A percentile compares a stretch with the other conserved stretches of the same genome.
Evolutionary conservation across 2,888 invertebrate genomes (phyloP).

Genomic region (Pyrrhia umbra): DNA sequence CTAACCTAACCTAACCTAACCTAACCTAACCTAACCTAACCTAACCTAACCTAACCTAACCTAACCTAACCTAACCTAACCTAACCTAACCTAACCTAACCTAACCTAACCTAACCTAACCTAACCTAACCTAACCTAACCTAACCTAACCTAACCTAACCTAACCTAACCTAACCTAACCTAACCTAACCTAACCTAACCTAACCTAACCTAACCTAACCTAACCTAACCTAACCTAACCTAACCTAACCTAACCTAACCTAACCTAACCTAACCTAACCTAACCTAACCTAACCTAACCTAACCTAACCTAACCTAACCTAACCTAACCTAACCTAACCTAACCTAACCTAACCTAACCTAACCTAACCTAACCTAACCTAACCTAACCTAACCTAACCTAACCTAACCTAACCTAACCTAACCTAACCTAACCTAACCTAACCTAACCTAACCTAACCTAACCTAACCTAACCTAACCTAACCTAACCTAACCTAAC

Average conservation of each 20-base stretch:
- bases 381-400: conserved; percentile 14
- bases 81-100: conserved; percentile 20
- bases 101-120: conserved; percentile 17
- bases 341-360: conserved; percentile 44
- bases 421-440: conserved; percentile 48
- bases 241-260: conserved; percentile 43
- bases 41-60: conserved; percentile 17
- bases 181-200: no score
- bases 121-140: conserved; percentile 18
- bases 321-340: conserved; percentile 37
- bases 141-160: neutral
- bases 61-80: conserved; percentile 23
- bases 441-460: conserved; percentile 55
- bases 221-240: conserved; percentile 19
- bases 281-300: conserved; percentile 38
- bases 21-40: conserved; percentile 21
- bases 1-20: conserved; percentile 18
- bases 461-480: conserved; percentile 58
- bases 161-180: no score
- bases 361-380: conserved; percentile 26
- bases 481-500: conserved; percentile 48
- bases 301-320: conserved; percentile 31
- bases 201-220: no score
- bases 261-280: conserved; percentile 44
- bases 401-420: conserved; percentile 22